Percentiles rank a stretch among this genome's conserved stretches.
These are phyloP conservation scores for Parauchenoglanis punctatus DNA, from an alignment of 2,797 vertebrate genomes.

Conservation along the genomic window DNA sequence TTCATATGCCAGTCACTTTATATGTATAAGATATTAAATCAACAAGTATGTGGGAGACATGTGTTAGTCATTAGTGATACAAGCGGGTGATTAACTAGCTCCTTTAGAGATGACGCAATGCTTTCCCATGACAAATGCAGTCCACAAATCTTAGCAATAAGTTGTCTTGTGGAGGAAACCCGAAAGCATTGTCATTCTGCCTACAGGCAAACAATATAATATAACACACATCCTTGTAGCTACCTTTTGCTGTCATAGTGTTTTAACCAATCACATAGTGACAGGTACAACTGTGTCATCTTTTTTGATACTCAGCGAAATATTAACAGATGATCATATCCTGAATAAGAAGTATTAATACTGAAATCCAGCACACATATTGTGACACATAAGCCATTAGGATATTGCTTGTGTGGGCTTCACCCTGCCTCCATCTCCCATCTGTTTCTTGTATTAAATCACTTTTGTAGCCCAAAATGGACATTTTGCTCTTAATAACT, in stretches of 20 bases:
- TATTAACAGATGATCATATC: not conserved
- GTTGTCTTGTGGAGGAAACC: conserved; percentile 21
- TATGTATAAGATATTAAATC: conserved; percentile 36
- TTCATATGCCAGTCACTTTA: conserved; percentile 32
- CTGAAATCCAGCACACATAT: not conserved
- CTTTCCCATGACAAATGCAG: conserved; percentile 46
- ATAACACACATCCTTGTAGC: not conserved
- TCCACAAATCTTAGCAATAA: conserved; percentile 34
- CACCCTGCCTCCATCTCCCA: not conserved
- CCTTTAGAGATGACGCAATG: conserved; percentile 43
- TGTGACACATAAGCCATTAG: not conserved
- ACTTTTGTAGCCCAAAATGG: not conserved
- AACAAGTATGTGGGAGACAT: conserved; percentile 35
- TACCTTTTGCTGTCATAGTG: not conserved
- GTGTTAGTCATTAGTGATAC: conserved; percentile 55
- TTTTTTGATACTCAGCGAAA: not conserved
- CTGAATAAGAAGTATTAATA: not conserved
- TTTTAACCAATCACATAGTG: conserved; percentile 9
- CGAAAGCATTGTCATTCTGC: conserved; percentile 42
- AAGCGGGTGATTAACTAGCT: conserved; percentile 38
- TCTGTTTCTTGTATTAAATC: conserved; percentile 7
- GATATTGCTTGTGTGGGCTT: not conserved
- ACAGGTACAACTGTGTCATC: not conserved
- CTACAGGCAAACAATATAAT: not conserved
- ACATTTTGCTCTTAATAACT: conserved; percentile 18